Percentiles rank a stretch among this genome's conserved stretches.
Conservation (phyloP, 2,113 vertebrate genomes). For the Zosterops japonicus region DNA sequence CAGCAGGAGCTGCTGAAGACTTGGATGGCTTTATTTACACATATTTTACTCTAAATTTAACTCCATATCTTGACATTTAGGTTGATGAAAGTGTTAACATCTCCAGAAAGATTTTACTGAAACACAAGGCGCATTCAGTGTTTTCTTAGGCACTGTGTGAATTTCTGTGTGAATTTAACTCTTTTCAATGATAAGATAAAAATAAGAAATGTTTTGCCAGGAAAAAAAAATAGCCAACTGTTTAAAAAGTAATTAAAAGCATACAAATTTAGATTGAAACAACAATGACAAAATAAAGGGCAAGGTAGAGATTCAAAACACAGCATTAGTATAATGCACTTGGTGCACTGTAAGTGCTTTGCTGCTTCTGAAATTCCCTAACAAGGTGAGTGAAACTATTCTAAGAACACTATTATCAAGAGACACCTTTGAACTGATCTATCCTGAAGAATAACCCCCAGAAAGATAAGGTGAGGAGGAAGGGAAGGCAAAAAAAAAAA, state of each 20-base stretch:
- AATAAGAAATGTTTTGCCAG: conserved; percentile 36
- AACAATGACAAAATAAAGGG: background rate
- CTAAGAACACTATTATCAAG: conserved; percentile 73
- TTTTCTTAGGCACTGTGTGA: background rate
- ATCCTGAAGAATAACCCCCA: conserved; percentile 80
- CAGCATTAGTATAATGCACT: conserved; percentile 24
- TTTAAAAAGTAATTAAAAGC: conserved; percentile 23
- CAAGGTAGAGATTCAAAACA: background rate
- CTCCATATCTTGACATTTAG: conserved; percentile 39
- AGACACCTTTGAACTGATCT: conserved; percentile 82
- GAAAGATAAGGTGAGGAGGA: conserved; percentile 69
- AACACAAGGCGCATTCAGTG: background rate
- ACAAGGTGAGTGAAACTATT: conserved; percentile 77
- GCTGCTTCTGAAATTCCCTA: conserved; percentile 74
- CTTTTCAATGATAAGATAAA: background rate
- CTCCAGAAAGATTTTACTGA: conserved; percentile 30
- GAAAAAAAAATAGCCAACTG: background rate
- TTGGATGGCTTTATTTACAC: conserved; percentile 57
- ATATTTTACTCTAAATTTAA: conserved; percentile 67
- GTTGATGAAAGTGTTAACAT: conserved; percentile 46
- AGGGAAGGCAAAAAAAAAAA: background rate
- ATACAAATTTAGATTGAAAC: background rate
- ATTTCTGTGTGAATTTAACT: background rate
- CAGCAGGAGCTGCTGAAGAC: conserved; percentile 37
- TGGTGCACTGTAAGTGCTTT: conserved; percentile 44